These are phyloP conservation scores for Brevimyrus niger DNA, from an alignment of 2,113 vertebrate species.

Conservation along the genomic window DNA sequence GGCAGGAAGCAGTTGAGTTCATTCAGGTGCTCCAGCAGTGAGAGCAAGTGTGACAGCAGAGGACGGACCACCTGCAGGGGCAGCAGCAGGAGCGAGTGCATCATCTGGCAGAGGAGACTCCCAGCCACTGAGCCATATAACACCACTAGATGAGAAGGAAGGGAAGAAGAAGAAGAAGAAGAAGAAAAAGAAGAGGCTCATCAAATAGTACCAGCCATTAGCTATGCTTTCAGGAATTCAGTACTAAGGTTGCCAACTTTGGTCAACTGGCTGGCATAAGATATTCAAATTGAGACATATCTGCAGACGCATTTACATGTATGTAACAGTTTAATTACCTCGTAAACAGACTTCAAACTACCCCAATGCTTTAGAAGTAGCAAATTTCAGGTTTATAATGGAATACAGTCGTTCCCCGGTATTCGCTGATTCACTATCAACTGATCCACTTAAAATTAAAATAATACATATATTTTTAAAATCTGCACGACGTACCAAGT, in stretches of 20 bases:
- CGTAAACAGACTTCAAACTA: neutral
- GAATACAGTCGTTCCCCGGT: neutral
- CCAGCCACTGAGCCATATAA: constrained; percentile 65
- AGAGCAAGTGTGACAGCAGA: constrained; percentile 59
- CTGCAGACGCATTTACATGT: neutral
- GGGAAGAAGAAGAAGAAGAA: neutral
- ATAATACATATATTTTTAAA: too few relatives aligned
- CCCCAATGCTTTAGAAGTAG: neutral
- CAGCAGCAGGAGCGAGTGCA: constrained; percentile 67
- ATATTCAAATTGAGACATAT: neutral
- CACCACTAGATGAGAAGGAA: constrained; percentile 47
- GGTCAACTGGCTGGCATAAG: neutral
- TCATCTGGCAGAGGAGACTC: constrained; percentile 65
- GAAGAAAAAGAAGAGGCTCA: constrained; percentile 2
- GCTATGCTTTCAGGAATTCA: neutral
- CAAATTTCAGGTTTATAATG: neutral
- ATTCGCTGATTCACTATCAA: too few relatives aligned
- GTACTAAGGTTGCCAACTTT: neutral
- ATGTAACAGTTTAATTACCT: neutral
- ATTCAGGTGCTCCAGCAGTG: constrained; percentile 62
- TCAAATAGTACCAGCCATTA: neutral
- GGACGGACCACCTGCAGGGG: constrained; percentile 58
- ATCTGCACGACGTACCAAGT: too few relatives aligned
- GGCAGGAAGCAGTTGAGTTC: constrained; percentile 62
- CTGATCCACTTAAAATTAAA: too few relatives aligned